Base-by-base conservation (phyloP, 2,888 invertebrate genomes). In the Drosophila siamana region DNA sequence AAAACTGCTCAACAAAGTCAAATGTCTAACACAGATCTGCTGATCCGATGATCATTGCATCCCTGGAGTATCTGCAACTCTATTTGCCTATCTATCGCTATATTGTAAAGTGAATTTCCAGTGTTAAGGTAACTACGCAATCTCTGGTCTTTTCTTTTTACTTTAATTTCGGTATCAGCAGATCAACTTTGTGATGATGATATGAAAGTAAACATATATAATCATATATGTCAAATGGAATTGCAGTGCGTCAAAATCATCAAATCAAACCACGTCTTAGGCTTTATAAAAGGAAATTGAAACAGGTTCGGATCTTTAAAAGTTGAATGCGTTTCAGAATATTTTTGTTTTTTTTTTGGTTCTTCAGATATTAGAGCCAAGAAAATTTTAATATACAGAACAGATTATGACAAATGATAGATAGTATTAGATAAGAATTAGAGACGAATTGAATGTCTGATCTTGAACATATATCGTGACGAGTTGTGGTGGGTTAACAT, bases 251-350 rank as follows among this genome's bases (percentile, higher is more conserved):
- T 51, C 38, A 38, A 63, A 61, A 22, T 13, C 64, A 46, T 52
- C 19, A 55, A 51, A n/a, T 24, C 28, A 68, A 54, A 54, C 57
- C 44, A 59, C 24, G 38, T 55, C 48, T 60, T 48, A 51, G 38
- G 69, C 64, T 61, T 70, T 69, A 57, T 44, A 64, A 73, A 69
- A 80, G 86, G 89, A 91, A 91, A 91, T 92, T 92, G 92, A 92
- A 92, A 92, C 92, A 92, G 89, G 92, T 92, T 92, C 92, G 91
- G 89, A 77, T 78, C 50, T 52, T 64, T 43, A 48, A 56, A 43
- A 55, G 41, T 66, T 65, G 64, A 54, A 66, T 62, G 50, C 52
- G 46, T 60, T 67, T 64, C 33, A 44, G 48, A 51, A 22, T 60
- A 40, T 41, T 30, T 30, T 59, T 28, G 51, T 38, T 60, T 55